Base-by-base conservation (phyloP, 2,888 invertebrate genomes). In the Lithophane leautieri region DNA sequence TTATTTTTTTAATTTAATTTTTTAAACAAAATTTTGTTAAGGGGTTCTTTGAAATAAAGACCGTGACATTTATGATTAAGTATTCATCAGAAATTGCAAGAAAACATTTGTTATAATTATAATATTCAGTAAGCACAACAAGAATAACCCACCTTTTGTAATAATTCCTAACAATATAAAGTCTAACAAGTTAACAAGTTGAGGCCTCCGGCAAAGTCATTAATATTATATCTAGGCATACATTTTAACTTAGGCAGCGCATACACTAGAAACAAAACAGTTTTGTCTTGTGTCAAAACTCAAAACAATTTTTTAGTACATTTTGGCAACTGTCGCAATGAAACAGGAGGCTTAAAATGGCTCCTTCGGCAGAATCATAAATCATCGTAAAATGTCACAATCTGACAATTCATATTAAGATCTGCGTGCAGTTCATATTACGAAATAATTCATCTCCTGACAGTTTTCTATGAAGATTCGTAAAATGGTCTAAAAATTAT, bases 141-240 rank as follows among this genome's bases (percentile, higher is more conserved):
- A 56, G 34, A 47, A 70, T 25, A 56, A 58, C 56, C 16, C 56
- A 19, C 6, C 58, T 67, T 66, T 78, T 72, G 34, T 67, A 34
- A 66, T 61, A 28, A 44, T 58, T 77, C 52, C 72, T 56, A 61
- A 34, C 34, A 60, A 56, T 61, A 66, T 34, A n/a, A 62, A 56
- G 47, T 78, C 50, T 56, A 67, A 67, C 61, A 73, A 78, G 66
- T 78, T 61, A 50, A 19, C 44, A 69, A 77, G 12, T 78, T 65
- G 47, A 66, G n/a, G 60, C 47, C 25, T 69, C 40, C 16, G 47
- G 47, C 54, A 60, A 44, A 60, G 19, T 54, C 16, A 44, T 60
- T 65, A 14, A 52, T 63, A 50, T 34, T 52, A 14, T 69, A 70
- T 47, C 4, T 77, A 65, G 28, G 56, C n/a, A 22, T 67, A 52